Evolutionary conservation across 1,140 invertebrate species (phyloP), one percentile per base, ranked within the genome.

Genomic region (Agrypnia vestita): DNA sequence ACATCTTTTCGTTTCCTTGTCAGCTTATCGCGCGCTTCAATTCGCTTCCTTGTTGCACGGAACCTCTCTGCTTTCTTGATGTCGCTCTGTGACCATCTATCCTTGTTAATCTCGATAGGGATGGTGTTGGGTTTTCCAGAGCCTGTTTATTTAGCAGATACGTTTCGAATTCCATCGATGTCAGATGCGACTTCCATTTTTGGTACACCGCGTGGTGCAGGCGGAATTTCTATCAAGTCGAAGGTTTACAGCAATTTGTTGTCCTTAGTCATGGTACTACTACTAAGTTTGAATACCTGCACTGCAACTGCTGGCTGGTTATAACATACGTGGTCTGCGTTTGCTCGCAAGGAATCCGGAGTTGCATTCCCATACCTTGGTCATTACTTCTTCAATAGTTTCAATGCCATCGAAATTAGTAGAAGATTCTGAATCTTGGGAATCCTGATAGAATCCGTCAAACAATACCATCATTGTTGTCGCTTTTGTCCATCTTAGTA

Each of bases 221-320:
- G n/a, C n/a, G n/a, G n/a, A n/a, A n/a, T n/a, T n/a, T n/a, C 89
- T 35, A 84, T 85, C 4, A 90, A 82, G 80, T 96, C 93, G 83
- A 96, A 96, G 81, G 92, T 94, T 19, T 95, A 95, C 0, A 96
- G 88, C 8, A 94, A 85, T 84, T 96, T 95, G 85, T 95, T 95
- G 83, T 95, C 93, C 80, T 92, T 93, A 0, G 94, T 95, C 93
- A 95, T 94, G 0, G 93, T n/a, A n/a, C n/a, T 92, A 78, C 94
- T 85, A 94, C 92, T 25, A 95, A 93, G 17, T 91, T 90, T 51
- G 95, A 94, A 10, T n/a, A n/a, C n/a, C n/a, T n/a, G n/a, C n/a
- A n/a, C n/a, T n/a, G n/a, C n/a, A n/a, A n/a, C n/a, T n/a, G 90
- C 93, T 0, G 93, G 91, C 84, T 95, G 94, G 84, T 95, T 94